Base-by-base conservation (phyloP, 1,140 invertebrate genomes). In the Drosophila arawakana region DNA sequence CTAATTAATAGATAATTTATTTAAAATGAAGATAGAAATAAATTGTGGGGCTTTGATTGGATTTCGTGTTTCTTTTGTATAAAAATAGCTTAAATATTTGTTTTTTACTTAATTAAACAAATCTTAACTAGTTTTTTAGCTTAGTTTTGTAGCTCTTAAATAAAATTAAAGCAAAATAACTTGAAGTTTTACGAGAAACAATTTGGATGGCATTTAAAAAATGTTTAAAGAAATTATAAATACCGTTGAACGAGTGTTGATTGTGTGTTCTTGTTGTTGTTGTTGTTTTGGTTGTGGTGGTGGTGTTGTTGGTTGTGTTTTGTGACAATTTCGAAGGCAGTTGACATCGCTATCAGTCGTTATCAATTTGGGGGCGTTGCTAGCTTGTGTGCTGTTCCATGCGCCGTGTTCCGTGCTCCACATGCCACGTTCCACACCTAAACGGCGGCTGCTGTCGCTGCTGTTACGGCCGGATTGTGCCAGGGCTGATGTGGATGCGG, bases 401-500 rank as follows among this genome's bases (percentile, higher is more conserved):
- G 37, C 65, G 50, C 13, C 44, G 49, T 59, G 25, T 43, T 60
- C 30, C 55, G 30, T 25, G 34, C 21, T 11, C 46, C 46, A 41
- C 35, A 7, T 49, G 41, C 18, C 34, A 18, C 18, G 2, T 49
- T 67, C 41, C 37, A 2, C 57, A 2, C 57, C 75, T 91, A 92
- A 76, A 92, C 91, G 52, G 90, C 91, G 54, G 91, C 82, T 58
- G 91, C 90, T 10, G 91, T 90, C 49, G 91, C 85, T 80, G 89
- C 81, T 65, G 91, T 77, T 30, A 77, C 81, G 57, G 80, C 81
- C 25, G 91, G 91, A 92, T 92, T 92, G 78, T 92, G 91, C 91
- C 91, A 92, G 21, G 91, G 90, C 78, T 92, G 91, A 41, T 92
- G 91, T 18, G 90, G 90, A 86, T 91, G 90, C 62, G 91, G 76